Conservation (phyloP, 2,888 invertebrate species). For the Hermodice carunculata region DNA sequence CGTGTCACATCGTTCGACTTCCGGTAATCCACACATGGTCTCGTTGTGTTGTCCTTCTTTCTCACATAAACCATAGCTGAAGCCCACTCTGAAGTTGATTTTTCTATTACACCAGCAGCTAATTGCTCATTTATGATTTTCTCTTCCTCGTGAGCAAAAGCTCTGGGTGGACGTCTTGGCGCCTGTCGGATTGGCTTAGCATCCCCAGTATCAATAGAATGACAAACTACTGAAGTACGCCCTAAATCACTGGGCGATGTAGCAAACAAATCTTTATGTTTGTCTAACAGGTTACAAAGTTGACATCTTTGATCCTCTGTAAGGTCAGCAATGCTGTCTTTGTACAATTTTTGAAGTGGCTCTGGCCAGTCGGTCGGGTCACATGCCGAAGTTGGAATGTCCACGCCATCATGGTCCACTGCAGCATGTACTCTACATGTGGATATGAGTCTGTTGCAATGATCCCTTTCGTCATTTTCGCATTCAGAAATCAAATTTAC, state of each 20-base stretch:
- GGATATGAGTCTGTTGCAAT: too few species aligned
- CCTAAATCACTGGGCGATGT: slow-evolving; percentile 7
- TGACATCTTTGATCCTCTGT: too few species aligned
- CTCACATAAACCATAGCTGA: background rate
- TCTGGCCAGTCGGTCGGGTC: too few species aligned
- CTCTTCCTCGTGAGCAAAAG: background rate
- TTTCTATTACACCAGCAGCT: background rate
- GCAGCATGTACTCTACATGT: too few species aligned
- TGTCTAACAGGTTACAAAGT: too few species aligned
- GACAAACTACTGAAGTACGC: background rate
- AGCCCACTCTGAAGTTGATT: background rate
- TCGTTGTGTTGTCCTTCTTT: slow-evolving; percentile 17
- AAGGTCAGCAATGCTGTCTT: too few species aligned
- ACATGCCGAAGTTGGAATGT: too few species aligned
- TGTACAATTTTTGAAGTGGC: too few species aligned
- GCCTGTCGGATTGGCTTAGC: background rate
- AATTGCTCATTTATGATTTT: background rate
- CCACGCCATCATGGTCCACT: too few species aligned
- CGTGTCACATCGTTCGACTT: slow-evolving; percentile 27
- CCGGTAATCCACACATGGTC: slow-evolving; percentile 39
- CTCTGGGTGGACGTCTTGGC: background rate
- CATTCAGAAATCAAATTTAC: too few species aligned
- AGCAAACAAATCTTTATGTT: too few species aligned
- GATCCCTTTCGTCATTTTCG: too few species aligned
- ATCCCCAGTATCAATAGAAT: background rate